Percentiles rank a stretch among this genome's conserved stretches.
phyloP scores from a whole-genome alignment of 2,888 invertebrate genomes.

The Acanthopleura granulata region DNA sequence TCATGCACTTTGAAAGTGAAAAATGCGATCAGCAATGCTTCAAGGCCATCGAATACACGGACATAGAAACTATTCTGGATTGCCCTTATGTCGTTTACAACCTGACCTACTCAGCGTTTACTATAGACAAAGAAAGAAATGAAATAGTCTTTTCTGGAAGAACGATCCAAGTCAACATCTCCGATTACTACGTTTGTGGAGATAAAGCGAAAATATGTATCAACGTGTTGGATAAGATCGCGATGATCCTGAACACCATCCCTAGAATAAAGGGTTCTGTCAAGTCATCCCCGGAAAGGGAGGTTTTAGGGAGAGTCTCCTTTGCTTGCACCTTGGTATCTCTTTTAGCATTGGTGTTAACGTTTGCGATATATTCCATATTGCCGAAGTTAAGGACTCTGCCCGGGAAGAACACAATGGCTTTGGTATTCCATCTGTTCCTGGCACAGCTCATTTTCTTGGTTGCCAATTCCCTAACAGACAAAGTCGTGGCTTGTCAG shows the following conservation, averaged over 20 bases:
- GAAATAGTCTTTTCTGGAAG: neutral
- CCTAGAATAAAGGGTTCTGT: neutral
- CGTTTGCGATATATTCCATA: neutral
- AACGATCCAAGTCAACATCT: neutral
- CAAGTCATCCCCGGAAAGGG: neutral
- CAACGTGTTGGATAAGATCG: neutral
- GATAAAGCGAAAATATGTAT: neutral
- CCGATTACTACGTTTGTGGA: neutral
- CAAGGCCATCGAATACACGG: neutral
- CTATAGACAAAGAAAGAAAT: neutral
- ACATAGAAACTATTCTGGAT: neutral
- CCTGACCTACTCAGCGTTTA: neutral
- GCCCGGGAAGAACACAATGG: conserved; percentile 8
- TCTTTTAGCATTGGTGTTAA: neutral
- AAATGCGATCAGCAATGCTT: neutral
- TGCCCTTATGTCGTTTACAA: neutral
- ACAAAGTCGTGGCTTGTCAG: neutral
- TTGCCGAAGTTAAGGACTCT: conserved; percentile 10
- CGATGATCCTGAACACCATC: neutral
- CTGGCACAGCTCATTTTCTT: conserved; percentile 3
- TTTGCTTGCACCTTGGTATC: neutral
- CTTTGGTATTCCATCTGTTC: neutral
- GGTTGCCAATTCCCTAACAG: neutral
- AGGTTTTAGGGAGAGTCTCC: neutral
- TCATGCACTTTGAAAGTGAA: neutral